Conservation (phyloP, 2,113 vertebrate species). For the Thymallus thymallus region DNA sequence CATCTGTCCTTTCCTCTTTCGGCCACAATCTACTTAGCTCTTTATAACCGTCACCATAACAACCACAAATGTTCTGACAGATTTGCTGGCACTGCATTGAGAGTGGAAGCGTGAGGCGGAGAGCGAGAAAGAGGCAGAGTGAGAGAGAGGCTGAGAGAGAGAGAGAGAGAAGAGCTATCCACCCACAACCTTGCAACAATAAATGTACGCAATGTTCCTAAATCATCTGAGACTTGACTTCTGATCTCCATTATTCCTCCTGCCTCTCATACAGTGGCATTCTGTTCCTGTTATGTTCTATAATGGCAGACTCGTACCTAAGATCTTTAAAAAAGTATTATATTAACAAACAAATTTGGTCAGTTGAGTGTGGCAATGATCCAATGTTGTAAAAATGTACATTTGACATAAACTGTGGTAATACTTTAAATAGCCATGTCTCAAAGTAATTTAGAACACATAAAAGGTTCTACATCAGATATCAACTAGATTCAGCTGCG, state of each 20-base stretch:
- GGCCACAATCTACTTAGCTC: slow-evolving; percentile 68
- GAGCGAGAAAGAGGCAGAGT: slow-evolving; percentile 35
- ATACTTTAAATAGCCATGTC: neutral
- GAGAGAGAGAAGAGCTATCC: slow-evolving; percentile 51
- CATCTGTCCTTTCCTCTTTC: slow-evolving; percentile 45
- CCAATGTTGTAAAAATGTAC: slow-evolving; percentile 8
- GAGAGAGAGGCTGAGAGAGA: slow-evolving; percentile 47
- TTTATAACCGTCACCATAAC: slow-evolving; percentile 77
- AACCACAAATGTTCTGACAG: slow-evolving; percentile 79
- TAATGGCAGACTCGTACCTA: slow-evolving; percentile 7
- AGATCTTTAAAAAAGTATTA: slow-evolving; percentile 8
- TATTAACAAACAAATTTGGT: neutral
- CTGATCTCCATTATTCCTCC: slow-evolving; percentile 33
- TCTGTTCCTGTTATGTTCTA: slow-evolving; percentile 13
- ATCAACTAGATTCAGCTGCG: no score
- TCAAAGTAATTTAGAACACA: neutral
- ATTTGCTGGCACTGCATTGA: slow-evolving; percentile 72
- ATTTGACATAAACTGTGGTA: neutral
- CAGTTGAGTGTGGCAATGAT: neutral
- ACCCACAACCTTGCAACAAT: slow-evolving; percentile 65
- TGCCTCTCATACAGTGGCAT: slow-evolving; percentile 47
- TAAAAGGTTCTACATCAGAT: neutral
- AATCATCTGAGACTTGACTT: slow-evolving; percentile 60
- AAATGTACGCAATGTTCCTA: slow-evolving; percentile 71
- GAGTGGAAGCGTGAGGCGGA: slow-evolving; percentile 63